Evolutionary conservation across 2,113 vertebrate genomes (phyloP).

Genomic region (Cottus gobio): DNA sequence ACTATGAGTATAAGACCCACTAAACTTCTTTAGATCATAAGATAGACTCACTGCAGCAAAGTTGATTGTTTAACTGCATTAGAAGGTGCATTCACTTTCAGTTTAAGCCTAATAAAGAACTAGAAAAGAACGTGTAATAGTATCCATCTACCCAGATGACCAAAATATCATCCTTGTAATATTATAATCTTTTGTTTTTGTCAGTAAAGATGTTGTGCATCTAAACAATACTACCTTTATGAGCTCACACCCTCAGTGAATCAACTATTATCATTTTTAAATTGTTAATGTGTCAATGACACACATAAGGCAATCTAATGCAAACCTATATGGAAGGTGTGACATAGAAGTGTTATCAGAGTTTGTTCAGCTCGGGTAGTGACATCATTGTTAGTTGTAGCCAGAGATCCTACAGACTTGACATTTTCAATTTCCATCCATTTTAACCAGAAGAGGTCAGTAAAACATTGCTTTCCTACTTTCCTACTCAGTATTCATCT

Average conservation of each 20-base stretch:
- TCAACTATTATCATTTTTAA: not conserved
- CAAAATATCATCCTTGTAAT: not conserved
- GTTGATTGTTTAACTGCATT: not conserved
- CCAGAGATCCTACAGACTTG: not conserved
- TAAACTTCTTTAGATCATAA: too few relatives aligned
- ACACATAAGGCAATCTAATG: not conserved
- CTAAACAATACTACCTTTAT: not conserved
- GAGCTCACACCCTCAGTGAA: not conserved
- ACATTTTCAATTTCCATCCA: not conserved
- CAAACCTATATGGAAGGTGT: not conserved
- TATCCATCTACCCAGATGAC: not conserved
- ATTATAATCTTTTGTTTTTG: not conserved
- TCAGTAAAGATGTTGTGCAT: not conserved
- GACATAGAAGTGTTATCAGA: not conserved
- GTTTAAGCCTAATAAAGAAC: not conserved
- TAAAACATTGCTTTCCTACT: constrained; percentile 7
- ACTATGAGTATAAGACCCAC: too few relatives aligned
- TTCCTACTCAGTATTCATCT: constrained; percentile 1
- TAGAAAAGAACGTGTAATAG: not conserved
- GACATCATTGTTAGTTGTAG: not conserved
- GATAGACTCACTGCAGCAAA: too few relatives aligned
- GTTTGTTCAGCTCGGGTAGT: not conserved
- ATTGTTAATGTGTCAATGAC: not conserved
- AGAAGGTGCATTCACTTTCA: not conserved
- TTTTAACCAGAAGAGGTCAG: constrained; percentile 40